These are phyloP conservation scores for Augochlorella aurata DNA, from an alignment of 2,888 invertebrate species.

Conservation along the genomic window DNA sequence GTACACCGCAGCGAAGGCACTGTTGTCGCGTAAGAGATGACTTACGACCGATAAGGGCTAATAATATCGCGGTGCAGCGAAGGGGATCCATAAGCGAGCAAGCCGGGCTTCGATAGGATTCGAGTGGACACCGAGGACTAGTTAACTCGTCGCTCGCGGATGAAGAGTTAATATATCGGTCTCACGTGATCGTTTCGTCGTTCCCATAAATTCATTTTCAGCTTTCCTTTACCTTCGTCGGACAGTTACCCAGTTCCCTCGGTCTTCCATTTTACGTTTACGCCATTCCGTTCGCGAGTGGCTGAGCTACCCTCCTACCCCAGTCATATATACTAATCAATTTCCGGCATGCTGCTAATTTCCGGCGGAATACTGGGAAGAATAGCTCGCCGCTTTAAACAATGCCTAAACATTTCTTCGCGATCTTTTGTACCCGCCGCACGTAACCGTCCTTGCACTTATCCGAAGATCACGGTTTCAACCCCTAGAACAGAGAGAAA, in stretches of 20 bases:
- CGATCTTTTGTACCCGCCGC: not conserved
- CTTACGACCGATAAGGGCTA: too few species aligned
- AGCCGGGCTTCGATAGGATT: not conserved
- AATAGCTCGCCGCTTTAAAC: not conserved
- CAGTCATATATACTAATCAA: constrained; percentile 13
- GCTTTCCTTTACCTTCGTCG: constrained; percentile 30
- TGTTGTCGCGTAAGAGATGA: too few species aligned
- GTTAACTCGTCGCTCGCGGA: not conserved
- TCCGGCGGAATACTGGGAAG: not conserved
- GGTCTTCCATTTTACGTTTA: constrained; percentile 36
- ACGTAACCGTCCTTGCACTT: not conserved
- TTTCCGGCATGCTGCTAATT: not conserved
- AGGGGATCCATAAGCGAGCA: not conserved
- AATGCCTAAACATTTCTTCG: not conserved
- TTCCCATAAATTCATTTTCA: constrained; percentile 47
- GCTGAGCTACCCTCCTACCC: not conserved
- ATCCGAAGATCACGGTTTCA: not conserved
- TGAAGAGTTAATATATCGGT: constrained; percentile 17
- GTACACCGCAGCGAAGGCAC: too few species aligned
- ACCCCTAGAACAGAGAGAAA: not conserved
- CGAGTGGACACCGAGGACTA: not conserved
- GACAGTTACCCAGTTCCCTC: constrained; percentile 31
- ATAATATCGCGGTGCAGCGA: not conserved
- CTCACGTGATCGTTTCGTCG: constrained; percentile 31
- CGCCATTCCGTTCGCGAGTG: constrained; percentile 15